phyloP scores from a whole-genome alignment of 2,113 vertebrate genomes.

The Bubo blakistoni region DNA sequence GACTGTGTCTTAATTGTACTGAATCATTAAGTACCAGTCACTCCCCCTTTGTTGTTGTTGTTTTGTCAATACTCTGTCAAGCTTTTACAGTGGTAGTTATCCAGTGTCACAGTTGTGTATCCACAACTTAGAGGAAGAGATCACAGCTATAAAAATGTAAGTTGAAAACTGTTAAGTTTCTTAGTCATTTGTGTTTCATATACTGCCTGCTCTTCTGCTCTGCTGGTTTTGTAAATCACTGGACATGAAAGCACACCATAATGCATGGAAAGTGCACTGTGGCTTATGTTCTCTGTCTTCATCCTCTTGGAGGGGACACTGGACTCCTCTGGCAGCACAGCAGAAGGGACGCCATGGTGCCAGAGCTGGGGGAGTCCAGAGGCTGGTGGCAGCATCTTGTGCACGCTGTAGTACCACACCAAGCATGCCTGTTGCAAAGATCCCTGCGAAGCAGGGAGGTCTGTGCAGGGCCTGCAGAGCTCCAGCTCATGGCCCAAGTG shows the following conservation, averaged over 20 bases:
- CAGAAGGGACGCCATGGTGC: rapidly evolving
- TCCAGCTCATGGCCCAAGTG: neutral
- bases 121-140: neutral
- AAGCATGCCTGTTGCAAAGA: neutral
- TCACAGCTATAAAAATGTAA: neutral
- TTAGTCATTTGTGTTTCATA: neutral
- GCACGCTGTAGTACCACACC: rapidly evolving
- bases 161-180: neutral
- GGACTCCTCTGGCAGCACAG: neutral
- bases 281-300: neutral
- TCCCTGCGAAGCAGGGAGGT: rapidly evolving
- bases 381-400: neutral
- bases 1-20: neutral
- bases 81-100: neutral
- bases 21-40: neutral
- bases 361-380: neutral
- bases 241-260: rapidly evolving
- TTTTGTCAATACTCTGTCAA: neutral
- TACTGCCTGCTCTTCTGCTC: neutral
- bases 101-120: neutral
- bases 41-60: neutral
- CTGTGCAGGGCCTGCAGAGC: neutral
- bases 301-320: neutral
- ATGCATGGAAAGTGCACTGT: neutral
- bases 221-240: neutral